Base-by-base conservation (phyloP, 2,888 invertebrate species). In the Copidosoma aretas region DNA sequence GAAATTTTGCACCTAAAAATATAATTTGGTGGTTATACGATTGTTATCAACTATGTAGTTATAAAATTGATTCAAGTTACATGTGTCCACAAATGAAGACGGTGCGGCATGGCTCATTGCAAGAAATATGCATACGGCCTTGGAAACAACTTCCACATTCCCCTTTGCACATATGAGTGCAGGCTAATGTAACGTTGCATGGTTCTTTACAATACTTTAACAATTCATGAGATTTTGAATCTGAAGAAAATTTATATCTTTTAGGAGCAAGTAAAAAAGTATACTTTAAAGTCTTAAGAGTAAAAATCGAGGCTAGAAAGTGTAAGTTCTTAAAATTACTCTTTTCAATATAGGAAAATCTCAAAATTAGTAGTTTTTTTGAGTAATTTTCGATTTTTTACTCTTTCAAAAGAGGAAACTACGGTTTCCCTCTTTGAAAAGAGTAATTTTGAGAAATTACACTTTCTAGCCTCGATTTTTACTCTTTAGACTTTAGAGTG, bases 1-100 rank as follows among this genome's bases (percentile, higher is more conserved):
- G 51, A 57, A 1, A 39, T 15, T 25, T 60, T 17, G n/a, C 67
- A 67, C n/a, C 67, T 67, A 41, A 67, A 60, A 60, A 54, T 54
- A 19, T 4, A 46, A 17, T 25, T 39, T 46, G 15, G 12, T 12
- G 8, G 3, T 32, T 32, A 8, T 46, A 46, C 43, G 41, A 41
- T 41, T 46, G 17, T 14, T 46, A 2, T 3, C 4, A 15, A 8
- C 3, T 46, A 46, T 46, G 3, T 46, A 46, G 3, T 46, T 46
- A 3, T 52, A 46, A 54, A 60, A 60, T 52, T 46, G 21, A 32
- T 10, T 22, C 15, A 24, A 24, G n/a, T 60, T 52, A 67, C 67
- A 2, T 1, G 41, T 67, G 67, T 21, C 67, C 67, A 57, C 67
- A 67, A 39, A 61, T 19, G n/a, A 67, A 49, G 25, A 51, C 54